Percentiles rank a stretch among this genome's conserved stretches.
These are phyloP conservation scores for Acomys russatus DNA, from an alignment of 2,797 vertebrate species.

Conservation along the genomic window DNA sequence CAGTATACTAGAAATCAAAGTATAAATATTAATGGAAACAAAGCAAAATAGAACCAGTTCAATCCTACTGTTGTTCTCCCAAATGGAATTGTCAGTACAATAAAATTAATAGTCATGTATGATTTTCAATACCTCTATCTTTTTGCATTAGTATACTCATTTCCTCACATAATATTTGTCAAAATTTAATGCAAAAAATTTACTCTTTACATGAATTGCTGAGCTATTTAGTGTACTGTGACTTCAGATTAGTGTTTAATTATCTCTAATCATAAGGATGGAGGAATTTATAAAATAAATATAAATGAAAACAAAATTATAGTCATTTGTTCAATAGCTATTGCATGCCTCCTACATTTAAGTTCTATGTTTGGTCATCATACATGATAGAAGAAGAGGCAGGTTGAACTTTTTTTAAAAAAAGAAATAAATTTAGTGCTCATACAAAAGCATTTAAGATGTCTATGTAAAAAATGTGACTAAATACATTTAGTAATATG, in stretches of 20 bases:
- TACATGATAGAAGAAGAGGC: neutral
- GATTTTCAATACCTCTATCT: neutral
- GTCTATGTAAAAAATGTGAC: neutral
- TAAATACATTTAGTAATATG: neutral
- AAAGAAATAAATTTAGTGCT: neutral
- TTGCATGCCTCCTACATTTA: neutral
- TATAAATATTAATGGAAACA: neutral
- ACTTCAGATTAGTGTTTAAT: neutral
- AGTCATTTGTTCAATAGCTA: neutral
- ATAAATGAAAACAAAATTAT: slow-evolving; percentile 34
- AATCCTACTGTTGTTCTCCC: neutral
- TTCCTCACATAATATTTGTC: neutral
- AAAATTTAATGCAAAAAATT: neutral
- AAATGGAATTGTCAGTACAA: neutral
- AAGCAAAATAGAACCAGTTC: slow-evolving; percentile 6
- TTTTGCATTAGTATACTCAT: neutral
- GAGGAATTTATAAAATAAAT: neutral
- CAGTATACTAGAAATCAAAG: neutral
- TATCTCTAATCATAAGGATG: neutral
- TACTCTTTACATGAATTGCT: neutral
- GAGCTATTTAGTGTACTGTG: neutral
- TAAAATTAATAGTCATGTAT: neutral
- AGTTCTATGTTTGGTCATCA: neutral
- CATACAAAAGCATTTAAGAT: neutral
- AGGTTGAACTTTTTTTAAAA: neutral